Percentiles rank a stretch among this genome's conserved stretches.
These are phyloP conservation scores for Eledone cirrhosa DNA, from an alignment of 2,888 invertebrate genomes.

Conservation along the genomic window DNA sequence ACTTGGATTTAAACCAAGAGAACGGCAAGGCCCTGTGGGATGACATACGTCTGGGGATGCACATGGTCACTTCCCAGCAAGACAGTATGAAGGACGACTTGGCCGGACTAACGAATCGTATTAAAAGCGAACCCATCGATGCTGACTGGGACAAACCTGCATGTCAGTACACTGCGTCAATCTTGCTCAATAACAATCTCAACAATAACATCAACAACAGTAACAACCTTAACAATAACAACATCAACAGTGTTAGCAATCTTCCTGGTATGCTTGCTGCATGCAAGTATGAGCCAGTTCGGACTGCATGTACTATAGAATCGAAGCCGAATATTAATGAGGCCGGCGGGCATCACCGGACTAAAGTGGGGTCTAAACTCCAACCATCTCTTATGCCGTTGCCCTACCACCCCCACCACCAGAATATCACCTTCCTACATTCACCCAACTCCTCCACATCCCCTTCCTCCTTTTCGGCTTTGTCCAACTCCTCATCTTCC, in stretches of 20 bases:
- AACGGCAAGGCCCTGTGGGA: constrained; percentile 49
- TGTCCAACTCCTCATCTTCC: constrained; percentile 3
- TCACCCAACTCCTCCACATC: constrained; percentile 15
- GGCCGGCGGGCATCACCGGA: constrained; percentile 1
- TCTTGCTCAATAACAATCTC: too few relatives aligned
- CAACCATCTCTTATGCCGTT: not conserved
- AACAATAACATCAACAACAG: too few relatives aligned
- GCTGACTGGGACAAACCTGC: constrained; percentile 48
- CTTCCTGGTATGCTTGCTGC: too few relatives aligned
- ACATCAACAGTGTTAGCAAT: too few relatives aligned
- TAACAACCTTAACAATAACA: too few relatives aligned
- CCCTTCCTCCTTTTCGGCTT: not conserved
- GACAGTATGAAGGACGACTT: constrained; percentile 37
- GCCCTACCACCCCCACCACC: not conserved
- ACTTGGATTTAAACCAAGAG: not conserved
- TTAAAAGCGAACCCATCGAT: constrained; percentile 52
- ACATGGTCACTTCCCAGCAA: constrained; percentile 46
- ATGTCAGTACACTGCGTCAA: constrained; percentile 45
- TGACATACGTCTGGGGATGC: constrained; percentile 55
- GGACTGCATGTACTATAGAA: constrained; percentile 2
- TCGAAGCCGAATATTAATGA: constrained; percentile 11
- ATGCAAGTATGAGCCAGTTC: constrained; percentile 14
- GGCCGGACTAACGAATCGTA: constrained; percentile 46
- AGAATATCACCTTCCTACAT: not conserved
- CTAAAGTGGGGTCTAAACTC: constrained; percentile 7